Percentiles rank a stretch among this genome's conserved stretches.
Evolutionary conservation across 2,888 invertebrate species (phyloP).

Genomic region (Drosophila meridionalis): DNA sequence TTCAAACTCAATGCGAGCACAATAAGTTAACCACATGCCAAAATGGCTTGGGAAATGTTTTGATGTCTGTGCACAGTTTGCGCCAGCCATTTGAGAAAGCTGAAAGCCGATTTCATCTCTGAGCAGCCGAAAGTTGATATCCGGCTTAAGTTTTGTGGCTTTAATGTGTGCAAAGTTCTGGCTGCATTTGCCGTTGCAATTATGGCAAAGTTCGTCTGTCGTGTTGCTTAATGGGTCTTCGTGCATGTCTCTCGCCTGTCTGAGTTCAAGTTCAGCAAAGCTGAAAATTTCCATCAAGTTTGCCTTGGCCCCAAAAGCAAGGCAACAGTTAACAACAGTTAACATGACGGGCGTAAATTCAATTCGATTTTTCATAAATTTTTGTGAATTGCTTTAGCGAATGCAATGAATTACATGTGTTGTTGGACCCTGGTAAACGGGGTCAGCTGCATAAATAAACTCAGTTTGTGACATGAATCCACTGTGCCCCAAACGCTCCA

Average conservation of each 20-base stretch:
- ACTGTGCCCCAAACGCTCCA: constrained; percentile 1
- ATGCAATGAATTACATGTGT: constrained; percentile 62
- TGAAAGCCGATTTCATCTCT: constrained; percentile 8
- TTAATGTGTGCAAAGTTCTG: constrained; percentile 31
- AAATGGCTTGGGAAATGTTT: background rate
- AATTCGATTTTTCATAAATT: constrained; percentile 48
- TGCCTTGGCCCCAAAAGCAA: constrained; percentile 13
- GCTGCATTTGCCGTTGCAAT: constrained; percentile 27
- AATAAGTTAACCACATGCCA: constrained; percentile 1
- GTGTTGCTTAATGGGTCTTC: constrained; percentile 35
- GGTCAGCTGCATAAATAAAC: constrained; percentile 58
- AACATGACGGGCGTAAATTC: constrained; percentile 52
- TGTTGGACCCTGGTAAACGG: constrained; percentile 13
- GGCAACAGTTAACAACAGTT: constrained; percentile 12
- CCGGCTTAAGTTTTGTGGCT: constrained; percentile 18
- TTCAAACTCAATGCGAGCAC: background rate
- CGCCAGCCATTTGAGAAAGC: background rate
- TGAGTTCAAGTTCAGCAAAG: constrained; percentile 52
- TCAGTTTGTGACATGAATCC: constrained; percentile 36
- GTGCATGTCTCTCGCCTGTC: constrained; percentile 49
- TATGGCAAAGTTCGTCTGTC: constrained; percentile 50
- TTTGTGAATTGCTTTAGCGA: constrained; percentile 14
- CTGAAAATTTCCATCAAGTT: constrained; percentile 66
- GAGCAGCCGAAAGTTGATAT: constrained; percentile 9
- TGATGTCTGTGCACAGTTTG: background rate